Evolutionary conservation across 2,797 vertebrate species (phyloP).

Genomic region (Rhynchonycteris naso): DNA sequence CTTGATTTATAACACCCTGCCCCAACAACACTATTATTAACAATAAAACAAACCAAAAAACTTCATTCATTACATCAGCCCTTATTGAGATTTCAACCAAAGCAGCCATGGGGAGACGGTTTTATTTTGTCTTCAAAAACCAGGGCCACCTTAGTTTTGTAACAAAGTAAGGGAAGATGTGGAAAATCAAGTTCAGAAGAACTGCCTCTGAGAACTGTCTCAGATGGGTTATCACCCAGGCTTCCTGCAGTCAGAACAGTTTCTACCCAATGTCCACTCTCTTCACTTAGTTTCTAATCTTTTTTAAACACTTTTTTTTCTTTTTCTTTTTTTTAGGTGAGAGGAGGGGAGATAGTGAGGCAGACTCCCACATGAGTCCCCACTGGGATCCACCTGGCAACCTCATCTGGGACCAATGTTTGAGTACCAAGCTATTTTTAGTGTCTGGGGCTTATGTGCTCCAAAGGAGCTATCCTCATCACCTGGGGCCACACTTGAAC

Average conservation of each 20-base stretch:
- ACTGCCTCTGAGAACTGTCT: background rate
- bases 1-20: background rate
- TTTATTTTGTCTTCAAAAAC: background rate
- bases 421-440: too few relatives aligned
- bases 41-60: background rate
- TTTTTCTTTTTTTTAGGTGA: too few relatives aligned
- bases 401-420: too few relatives aligned
- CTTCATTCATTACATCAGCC: background rate
- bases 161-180: background rate
- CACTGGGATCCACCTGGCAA: too few relatives aligned
- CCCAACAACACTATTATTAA: background rate
- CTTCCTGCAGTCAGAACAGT: background rate
- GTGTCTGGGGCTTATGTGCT: too few relatives aligned
- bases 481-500: too few relatives aligned
- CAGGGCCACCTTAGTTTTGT: background rate
- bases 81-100: background rate
- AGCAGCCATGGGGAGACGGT: background rate
- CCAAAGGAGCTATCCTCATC: too few relatives aligned
- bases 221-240: background rate
- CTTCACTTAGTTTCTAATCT: background rate
- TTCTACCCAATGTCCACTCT: background rate
- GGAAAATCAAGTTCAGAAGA: background rate
- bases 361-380: too few relatives aligned
- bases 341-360: too few relatives aligned
- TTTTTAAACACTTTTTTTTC: background rate